These are phyloP conservation scores for Masticophis lateralis DNA, from an alignment of 2,797 vertebrate genomes.

Conservation along the genomic window DNA sequence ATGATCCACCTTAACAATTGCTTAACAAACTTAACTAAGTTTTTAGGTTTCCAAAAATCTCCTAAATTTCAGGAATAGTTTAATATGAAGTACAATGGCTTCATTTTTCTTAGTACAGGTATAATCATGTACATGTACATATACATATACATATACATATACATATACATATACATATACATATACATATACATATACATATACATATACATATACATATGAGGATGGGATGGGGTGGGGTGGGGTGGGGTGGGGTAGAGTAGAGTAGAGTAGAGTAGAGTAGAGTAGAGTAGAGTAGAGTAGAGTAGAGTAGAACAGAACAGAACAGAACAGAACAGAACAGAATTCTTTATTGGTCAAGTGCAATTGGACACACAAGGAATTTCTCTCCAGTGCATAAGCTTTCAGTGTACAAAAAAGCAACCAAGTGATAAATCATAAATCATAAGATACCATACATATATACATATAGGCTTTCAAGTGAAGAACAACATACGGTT, in stretches of 20 bases:
- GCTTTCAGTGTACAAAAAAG: not conserved
- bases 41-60: not conserved
- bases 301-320: no score
- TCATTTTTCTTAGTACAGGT: not conserved
- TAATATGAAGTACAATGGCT: not conserved
- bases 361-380: not conserved
- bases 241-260: rapidly evolving
- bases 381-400: not conserved
- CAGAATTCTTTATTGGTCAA: not conserved
- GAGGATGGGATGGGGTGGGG: rapidly evolving
- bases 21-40: not conserved
- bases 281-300: no score
- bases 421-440: not conserved
- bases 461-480: not conserved
- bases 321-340: no score
- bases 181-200: not conserved
- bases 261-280: no score
- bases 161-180: not conserved
- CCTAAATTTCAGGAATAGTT: not conserved
- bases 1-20: constrained; percentile 5
- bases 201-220: no score
- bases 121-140: not conserved
- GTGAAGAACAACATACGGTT: not conserved
- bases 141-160: not conserved
- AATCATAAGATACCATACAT: not conserved